phyloP scores from a whole-genome alignment of 2,113 vertebrate genomes.

The Sporophila hypoxantha region DNA sequence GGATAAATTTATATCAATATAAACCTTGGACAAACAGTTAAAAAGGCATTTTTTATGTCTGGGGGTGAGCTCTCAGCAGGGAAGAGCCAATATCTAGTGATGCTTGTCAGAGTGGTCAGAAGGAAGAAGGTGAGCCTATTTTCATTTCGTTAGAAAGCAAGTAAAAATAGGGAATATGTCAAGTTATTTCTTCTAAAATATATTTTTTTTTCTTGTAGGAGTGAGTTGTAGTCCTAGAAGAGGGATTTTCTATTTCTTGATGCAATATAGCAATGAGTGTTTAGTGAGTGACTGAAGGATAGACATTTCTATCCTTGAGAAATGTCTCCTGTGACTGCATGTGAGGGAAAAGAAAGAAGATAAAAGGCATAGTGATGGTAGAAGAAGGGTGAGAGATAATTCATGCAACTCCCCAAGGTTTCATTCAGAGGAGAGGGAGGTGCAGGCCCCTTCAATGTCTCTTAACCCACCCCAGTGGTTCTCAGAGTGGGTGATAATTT shows the following conservation, averaged over 20 bases:
- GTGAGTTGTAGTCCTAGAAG: not conserved
- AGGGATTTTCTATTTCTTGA: not conserved
- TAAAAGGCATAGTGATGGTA: not conserved
- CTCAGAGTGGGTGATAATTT: not conserved
- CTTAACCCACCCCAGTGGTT: not conserved
- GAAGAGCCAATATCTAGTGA: rapidly evolving
- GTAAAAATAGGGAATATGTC: not conserved
- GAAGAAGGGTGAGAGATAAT: not conserved
- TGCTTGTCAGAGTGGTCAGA: rapidly evolving
- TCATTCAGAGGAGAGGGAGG: not conserved
- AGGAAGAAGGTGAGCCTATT: not conserved
- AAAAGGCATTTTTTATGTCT: rapidly evolving
- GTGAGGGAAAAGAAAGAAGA: not conserved
- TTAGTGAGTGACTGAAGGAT: not conserved
- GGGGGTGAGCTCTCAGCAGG: not conserved
- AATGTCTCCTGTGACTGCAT: not conserved
- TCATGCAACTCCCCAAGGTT: not conserved
- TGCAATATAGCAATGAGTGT: rapidly evolving
- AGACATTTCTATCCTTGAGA: not conserved
- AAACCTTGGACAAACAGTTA: not conserved
- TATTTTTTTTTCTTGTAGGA: not conserved
- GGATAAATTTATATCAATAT: not conserved
- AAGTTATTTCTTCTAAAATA: not conserved
- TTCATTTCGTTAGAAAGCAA: not conserved
- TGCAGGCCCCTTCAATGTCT: not conserved